Conservation (phyloP, 2,888 invertebrate genomes). For the Limnephilus lunatus region DNA sequence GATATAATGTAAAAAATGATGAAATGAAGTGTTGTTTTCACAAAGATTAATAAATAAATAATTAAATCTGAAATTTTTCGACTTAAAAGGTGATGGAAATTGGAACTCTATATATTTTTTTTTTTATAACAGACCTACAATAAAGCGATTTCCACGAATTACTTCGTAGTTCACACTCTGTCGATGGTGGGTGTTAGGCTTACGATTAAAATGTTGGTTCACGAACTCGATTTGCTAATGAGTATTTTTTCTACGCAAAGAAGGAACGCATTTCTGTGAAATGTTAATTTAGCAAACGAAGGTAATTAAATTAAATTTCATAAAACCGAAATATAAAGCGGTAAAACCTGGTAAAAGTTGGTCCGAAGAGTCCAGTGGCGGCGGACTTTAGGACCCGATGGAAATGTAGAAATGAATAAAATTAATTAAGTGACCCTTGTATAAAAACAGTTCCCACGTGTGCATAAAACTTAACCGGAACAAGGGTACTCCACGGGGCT, state of each 20-base stretch:
- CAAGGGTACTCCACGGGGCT: constrained; percentile 36
- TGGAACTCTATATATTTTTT: background rate
- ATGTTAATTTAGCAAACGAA: constrained; percentile 23
- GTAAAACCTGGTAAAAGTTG: constrained; percentile 4
- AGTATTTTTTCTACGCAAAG: background rate
- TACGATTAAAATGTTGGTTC: background rate
- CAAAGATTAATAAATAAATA: too few relatives aligned
- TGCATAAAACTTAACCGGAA: constrained; percentile 36
- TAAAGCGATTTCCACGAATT: background rate
- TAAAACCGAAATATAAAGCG: constrained; percentile 29
- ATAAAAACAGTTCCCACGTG: constrained; percentile 44
- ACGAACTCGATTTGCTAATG: background rate
- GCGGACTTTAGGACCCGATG: background rate
- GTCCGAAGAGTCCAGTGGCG: background rate
- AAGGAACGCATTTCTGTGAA: background rate
- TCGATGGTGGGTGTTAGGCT: background rate
- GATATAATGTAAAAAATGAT: too few relatives aligned
- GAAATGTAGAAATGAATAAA: constrained; percentile 25
- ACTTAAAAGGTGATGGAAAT: background rate
- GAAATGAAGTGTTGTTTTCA: too few relatives aligned
- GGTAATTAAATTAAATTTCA: constrained; percentile 30
- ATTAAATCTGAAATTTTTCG: background rate
- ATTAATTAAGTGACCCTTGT: constrained; percentile 53
- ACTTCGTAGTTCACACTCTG: background rate
- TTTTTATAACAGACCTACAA: background rate